These are phyloP conservation scores for Drosophila bocqueti DNA, from an alignment of 1,140 invertebrate genomes.

Conservation along the genomic window DNA sequence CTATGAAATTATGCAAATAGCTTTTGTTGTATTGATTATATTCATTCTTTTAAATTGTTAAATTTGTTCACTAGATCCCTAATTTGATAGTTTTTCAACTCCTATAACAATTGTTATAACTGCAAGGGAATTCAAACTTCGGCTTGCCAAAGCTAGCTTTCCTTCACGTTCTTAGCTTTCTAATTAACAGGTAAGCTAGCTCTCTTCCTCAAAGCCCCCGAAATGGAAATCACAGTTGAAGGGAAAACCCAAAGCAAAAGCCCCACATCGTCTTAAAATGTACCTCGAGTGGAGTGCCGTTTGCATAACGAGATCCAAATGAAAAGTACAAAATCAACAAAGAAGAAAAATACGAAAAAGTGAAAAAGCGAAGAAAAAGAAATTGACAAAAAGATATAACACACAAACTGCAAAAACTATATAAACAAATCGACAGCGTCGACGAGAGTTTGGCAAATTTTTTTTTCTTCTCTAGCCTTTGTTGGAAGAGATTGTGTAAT, in stretches of 20 bases:
- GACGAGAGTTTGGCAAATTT: constrained; percentile 61
- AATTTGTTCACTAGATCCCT: neutral
- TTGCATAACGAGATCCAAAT: constrained; percentile 44
- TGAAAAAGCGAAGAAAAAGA: constrained; percentile 12
- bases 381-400: constrained; percentile 53
- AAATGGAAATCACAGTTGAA: constrained; percentile 33
- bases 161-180: neutral
- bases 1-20: neutral
- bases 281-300: constrained; percentile 35
- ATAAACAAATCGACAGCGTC: constrained; percentile 59
- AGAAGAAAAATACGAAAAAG: constrained; percentile 21
- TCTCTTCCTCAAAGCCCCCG: neutral
- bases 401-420: constrained; percentile 39
- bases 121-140: neutral
- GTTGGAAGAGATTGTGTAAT: constrained; percentile 55
- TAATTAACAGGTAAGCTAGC: constrained; percentile 29
- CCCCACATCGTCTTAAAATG: constrained; percentile 22
- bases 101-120: neutral
- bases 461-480: constrained; percentile 24
- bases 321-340: constrained; percentile 20
- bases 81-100: neutral
- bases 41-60: neutral
- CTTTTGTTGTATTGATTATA: neutral
- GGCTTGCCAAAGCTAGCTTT: neutral
- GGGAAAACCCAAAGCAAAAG: constrained; percentile 14